A percentile compares a stretch with the other conserved stretches of the same genome.
These are phyloP conservation scores for Limnodromus scolopaceus DNA, from an alignment of 2,797 vertebrate genomes.

Conservation along the genomic window DNA sequence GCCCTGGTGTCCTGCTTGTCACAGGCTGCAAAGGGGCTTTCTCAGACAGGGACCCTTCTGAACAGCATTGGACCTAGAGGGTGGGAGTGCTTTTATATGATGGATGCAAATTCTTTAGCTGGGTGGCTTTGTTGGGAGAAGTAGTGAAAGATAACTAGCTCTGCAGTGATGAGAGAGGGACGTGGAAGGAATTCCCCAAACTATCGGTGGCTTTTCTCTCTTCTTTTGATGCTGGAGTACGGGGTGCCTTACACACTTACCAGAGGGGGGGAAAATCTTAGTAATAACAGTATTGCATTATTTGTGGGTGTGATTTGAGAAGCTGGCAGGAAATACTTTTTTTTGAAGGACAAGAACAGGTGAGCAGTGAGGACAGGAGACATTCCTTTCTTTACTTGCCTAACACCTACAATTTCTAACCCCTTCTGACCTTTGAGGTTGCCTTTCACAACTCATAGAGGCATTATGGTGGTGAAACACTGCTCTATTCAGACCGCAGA, in stretches of 20 bases:
- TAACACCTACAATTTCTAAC: background rate
- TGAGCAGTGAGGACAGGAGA: background rate
- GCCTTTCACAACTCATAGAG: background rate
- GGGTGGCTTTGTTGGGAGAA: background rate
- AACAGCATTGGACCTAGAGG: accelerated
- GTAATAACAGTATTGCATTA: background rate
- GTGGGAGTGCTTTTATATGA: accelerated
- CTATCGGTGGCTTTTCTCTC: background rate
- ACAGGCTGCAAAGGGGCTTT: background rate
- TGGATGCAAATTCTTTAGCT: background rate
- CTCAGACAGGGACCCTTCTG: accelerated
- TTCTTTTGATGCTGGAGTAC: background rate
- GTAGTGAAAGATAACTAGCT: background rate
- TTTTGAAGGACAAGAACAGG: background rate
- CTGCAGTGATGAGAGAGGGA: background rate
- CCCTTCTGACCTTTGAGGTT: background rate
- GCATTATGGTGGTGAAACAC: background rate
- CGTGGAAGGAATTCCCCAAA: background rate
- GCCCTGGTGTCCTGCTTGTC: background rate
- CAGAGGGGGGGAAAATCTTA: accelerated
- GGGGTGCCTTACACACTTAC: background rate
- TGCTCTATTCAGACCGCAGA: background rate
- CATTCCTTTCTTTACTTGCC: background rate
- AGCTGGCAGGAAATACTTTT: background rate
- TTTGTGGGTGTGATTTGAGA: background rate